Conservation (phyloP, 2,113 vertebrate genomes). For the Corvus moneduloides region DNA sequence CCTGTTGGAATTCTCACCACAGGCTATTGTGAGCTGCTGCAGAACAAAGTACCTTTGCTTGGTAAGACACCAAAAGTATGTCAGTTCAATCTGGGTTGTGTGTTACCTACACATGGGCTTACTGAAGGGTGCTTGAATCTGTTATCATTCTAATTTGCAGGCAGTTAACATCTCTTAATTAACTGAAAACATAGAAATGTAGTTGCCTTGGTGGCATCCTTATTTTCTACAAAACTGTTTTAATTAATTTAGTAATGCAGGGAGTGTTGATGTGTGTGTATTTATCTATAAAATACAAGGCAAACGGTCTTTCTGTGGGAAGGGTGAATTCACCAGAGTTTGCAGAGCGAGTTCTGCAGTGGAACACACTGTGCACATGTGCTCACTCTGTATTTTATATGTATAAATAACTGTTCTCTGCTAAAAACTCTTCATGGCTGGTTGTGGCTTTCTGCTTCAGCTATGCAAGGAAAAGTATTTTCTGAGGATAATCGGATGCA, state of each 20-base stretch:
- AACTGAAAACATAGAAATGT: background rate
- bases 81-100: background rate
- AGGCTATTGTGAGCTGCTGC: slow-evolving; percentile 93
- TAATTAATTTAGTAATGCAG: background rate
- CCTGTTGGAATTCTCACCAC: slow-evolving; percentile 95
- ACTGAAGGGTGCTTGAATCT: background rate
- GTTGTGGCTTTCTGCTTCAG: background rate
- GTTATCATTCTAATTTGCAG: background rate
- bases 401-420: background rate
- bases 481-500: background rate
- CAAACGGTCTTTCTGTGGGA: background rate
- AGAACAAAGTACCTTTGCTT: slow-evolving; percentile 97
- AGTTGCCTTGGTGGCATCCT: background rate
- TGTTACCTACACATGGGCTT: background rate
- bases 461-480: background rate
- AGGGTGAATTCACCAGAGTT: background rate
- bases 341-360: background rate
- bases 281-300: background rate
- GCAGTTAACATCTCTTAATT: background rate
- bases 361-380: background rate
- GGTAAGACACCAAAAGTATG: slow-evolving; percentile 76
- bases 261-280: background rate
- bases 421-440: background rate
- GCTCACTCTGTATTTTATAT: background rate
- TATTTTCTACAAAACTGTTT: background rate